phyloP scores from a whole-genome alignment of 2,113 vertebrate genomes.

The Dromas ardeola region DNA sequence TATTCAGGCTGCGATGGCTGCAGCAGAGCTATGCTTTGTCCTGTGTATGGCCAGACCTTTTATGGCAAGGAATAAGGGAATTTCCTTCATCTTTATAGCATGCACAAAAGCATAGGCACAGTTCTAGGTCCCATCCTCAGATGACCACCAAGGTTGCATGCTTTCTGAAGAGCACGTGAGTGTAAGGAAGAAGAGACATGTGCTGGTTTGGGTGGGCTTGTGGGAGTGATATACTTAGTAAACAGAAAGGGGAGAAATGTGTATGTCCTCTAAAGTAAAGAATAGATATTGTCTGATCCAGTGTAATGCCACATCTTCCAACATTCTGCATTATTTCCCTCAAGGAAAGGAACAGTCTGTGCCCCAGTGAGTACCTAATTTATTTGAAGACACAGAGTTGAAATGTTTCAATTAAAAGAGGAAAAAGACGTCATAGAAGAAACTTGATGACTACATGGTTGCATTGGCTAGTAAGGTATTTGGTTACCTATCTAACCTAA shows the following conservation, averaged over 20 bases:
- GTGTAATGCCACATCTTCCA: not conserved
- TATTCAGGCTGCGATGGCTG: not conserved
- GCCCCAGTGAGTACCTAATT: not conserved
- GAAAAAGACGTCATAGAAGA: not conserved
- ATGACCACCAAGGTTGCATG: not conserved
- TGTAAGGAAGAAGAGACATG: not conserved
- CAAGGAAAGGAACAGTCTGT: not conserved
- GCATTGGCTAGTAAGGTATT: not conserved
- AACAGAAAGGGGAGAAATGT: not conserved
- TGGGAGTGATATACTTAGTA: not conserved
- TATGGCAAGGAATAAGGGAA: not conserved
- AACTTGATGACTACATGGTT: not conserved
- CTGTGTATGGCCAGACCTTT: not conserved
- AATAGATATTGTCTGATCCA: not conserved
- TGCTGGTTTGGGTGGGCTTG: not conserved
- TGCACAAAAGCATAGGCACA: not conserved
- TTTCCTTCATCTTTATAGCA: not conserved
- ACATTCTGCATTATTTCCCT: not conserved
- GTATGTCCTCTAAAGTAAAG: not conserved
- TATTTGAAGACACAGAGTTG: not conserved
- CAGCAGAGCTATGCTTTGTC: not conserved
- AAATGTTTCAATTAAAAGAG: not conserved
- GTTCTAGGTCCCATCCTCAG: not conserved
- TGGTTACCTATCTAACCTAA: not conserved
- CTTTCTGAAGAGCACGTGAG: fast-evolving